Evolutionary conservation across 1,140 invertebrate species (phyloP).

Genomic region (Lepeophtheirus salmonis): DNA sequence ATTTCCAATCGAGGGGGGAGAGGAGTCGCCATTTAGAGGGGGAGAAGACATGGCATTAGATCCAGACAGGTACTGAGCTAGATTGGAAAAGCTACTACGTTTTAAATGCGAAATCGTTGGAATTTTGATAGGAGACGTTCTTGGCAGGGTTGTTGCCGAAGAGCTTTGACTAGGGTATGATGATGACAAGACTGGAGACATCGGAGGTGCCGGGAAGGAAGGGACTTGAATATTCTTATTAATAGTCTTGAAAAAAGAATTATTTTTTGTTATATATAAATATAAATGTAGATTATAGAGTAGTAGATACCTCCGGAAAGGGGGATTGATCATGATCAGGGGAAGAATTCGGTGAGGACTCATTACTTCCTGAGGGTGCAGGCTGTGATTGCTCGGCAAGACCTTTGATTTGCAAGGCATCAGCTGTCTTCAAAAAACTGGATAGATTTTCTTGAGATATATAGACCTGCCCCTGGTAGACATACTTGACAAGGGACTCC

Average conservation of each 20-base stretch:
- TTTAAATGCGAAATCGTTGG: not conserved
- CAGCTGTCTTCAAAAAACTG: constrained; percentile 62
- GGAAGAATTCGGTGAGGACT: not conserved
- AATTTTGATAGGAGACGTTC: constrained; percentile 4
- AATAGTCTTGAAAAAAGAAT: too few species aligned
- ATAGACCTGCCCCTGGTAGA: constrained; percentile 42
- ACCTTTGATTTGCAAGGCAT: constrained; percentile 36
- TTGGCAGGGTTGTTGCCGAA: not conserved
- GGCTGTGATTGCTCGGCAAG: constrained; percentile 9
- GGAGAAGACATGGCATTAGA: not conserved
- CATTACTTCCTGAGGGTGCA: not conserved
- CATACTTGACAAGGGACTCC: constrained; percentile 32
- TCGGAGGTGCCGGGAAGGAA: not conserved
- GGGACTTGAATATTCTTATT: too few species aligned
- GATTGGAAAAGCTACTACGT: constrained; percentile 8
- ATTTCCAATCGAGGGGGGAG: not conserved
- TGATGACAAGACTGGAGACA: too few species aligned
- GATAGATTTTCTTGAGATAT: constrained; percentile 40
- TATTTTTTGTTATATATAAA: too few species aligned
- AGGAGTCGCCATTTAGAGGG: not conserved
- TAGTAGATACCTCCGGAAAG: not conserved
- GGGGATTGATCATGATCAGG: not conserved
- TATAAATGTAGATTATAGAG: too few species aligned
- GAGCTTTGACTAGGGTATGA: not conserved
- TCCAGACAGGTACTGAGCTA: constrained; percentile 11